Percentiles rank a stretch among this genome's conserved stretches.
Evolutionary conservation across 2,888 invertebrate genomes (phyloP).

Genomic region (Rosalia funebris): DNA sequence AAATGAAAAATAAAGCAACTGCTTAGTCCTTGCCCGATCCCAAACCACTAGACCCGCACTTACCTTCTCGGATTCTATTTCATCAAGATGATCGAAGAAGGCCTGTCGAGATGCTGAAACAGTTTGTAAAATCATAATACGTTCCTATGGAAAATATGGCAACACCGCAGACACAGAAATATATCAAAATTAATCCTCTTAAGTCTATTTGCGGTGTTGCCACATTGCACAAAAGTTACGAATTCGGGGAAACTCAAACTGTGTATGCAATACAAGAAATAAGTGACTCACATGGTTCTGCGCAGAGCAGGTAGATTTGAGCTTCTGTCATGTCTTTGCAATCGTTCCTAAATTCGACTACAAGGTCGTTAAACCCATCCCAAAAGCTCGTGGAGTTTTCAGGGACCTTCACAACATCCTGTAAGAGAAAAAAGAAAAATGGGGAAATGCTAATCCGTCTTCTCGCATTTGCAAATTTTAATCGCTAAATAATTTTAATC

Average conservation of each 20-base stretch:
- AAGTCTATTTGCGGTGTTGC: too few relatives aligned
- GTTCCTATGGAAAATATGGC: too few relatives aligned
- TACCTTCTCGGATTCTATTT: constrained; percentile 38
- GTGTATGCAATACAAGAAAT: too few relatives aligned
- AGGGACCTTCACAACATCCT: constrained; percentile 73
- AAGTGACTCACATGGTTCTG: constrained; percentile 72
- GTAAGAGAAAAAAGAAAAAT: constrained; percentile 44
- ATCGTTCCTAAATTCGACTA: constrained; percentile 73
- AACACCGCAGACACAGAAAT: constrained; percentile 14
- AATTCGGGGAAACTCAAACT: too few relatives aligned
- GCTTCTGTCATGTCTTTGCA: constrained; percentile 71
- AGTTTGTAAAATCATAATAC: not conserved
- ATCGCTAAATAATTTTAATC: too few relatives aligned
- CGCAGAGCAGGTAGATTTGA: constrained; percentile 71
- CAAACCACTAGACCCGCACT: too few relatives aligned
- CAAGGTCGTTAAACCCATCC: constrained; percentile 76
- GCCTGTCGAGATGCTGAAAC: constrained; percentile 55
- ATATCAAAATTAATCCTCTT: constrained; percentile 5
- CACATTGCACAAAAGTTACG: too few relatives aligned
- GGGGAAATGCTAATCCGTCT: too few relatives aligned
- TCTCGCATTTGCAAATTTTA: too few relatives aligned
- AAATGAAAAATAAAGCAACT: constrained; percentile 28
- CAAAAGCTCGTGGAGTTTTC: constrained; percentile 72
- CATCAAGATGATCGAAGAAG: constrained; percentile 48
- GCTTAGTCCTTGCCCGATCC: too few relatives aligned